Percentiles rank a stretch among this genome's conserved stretches.
Evolutionary conservation across 2,113 vertebrate genomes (phyloP).

Genomic region (Oreochromis tanganicae): DNA sequence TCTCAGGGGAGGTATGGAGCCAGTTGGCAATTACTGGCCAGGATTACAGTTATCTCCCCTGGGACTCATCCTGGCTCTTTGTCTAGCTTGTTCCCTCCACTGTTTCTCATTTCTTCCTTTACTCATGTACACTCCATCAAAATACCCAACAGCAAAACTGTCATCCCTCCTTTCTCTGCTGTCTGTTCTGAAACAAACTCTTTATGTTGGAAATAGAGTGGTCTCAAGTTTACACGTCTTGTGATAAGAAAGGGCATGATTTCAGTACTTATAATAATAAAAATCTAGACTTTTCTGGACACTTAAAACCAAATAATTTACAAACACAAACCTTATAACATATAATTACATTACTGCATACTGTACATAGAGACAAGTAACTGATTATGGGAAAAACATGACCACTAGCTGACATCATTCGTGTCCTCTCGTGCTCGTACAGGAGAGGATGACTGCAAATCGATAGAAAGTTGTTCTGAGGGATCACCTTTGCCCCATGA

Average conservation of each 20-base stretch:
- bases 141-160: not conserved
- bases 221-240: not conserved
- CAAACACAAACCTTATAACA: not conserved
- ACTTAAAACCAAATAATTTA: not conserved
- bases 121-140: not conserved
- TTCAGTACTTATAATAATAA: not conserved
- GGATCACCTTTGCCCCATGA: not conserved
- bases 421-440: not conserved
- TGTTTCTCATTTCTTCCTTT: not conserved
- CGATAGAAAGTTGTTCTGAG: not conserved
- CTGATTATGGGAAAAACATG: not conserved
- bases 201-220: slow-evolving; percentile 62
- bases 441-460: not conserved
- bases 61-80: slow-evolving; percentile 14
- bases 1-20: slow-evolving; percentile 38
- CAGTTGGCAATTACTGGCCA: slow-evolving; percentile 52
- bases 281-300: not conserved
- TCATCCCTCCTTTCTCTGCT: not conserved
- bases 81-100: not conserved
- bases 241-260: not conserved
- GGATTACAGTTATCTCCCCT: slow-evolving; percentile 22
- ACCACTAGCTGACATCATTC: not conserved
- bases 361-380: not conserved
- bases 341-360: not conserved
- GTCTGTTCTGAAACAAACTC: not conserved